A percentile compares a stretch with the other conserved stretches of the same genome.
phyloP scores from a whole-genome alignment of 2,888 invertebrate genomes.

The Caenorhabditis becei region DNA sequence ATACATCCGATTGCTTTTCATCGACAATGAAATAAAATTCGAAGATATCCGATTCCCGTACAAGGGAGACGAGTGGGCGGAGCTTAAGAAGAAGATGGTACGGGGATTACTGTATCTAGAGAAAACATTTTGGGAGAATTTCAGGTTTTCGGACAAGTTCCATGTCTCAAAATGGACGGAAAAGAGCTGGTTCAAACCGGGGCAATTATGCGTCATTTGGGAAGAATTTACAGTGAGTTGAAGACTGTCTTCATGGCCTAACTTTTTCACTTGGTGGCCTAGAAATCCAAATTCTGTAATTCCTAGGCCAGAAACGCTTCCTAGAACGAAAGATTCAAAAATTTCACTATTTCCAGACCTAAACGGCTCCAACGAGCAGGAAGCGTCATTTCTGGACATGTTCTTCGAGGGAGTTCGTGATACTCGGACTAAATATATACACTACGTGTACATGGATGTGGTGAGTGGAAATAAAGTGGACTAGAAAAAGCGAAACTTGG shows the following conservation, averaged over 20 bases:
- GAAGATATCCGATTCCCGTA: constrained; percentile 21
- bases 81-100: constrained; percentile 43
- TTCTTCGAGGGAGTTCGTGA: constrained; percentile 46
- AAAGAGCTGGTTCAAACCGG: constrained; percentile 43
- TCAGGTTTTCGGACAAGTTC: constrained; percentile 38
- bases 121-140: neutral
- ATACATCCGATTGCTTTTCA: constrained; percentile 51
- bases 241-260: too few species aligned
- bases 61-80: constrained; percentile 34
- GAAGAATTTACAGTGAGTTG: too few species aligned
- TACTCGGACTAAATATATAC: constrained; percentile 13
- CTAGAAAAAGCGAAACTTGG: too few species aligned
- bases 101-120: too few species aligned
- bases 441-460: constrained; percentile 6
- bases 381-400: constrained; percentile 37
- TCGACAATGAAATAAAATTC: constrained; percentile 37
- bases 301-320: too few species aligned
- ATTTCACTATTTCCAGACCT: constrained; percentile 22
- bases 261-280: too few species aligned
- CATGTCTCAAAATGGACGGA: constrained; percentile 37
- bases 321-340: too few species aligned
- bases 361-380: constrained; percentile 34
- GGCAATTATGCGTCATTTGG: constrained; percentile 55
- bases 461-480: too few species aligned
- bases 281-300: too few species aligned